These are phyloP conservation scores for Psephotus haematonotus DNA, from an alignment of 2,113 vertebrate genomes.

Conservation along the genomic window DNA sequence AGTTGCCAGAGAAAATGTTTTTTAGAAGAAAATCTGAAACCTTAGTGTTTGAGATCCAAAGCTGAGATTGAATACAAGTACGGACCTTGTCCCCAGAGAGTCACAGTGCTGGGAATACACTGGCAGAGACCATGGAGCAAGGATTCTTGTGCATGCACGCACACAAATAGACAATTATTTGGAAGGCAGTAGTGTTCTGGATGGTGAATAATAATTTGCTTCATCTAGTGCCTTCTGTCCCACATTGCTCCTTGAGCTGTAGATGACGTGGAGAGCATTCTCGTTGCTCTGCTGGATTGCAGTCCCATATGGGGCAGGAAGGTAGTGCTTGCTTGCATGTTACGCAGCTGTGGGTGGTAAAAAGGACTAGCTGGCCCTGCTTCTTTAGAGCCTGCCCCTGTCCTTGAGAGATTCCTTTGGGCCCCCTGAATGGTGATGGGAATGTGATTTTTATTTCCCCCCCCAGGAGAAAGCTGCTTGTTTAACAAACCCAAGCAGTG, in stretches of 20 bases:
- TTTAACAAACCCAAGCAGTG: background rate
- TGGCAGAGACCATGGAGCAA: conserved; percentile 1
- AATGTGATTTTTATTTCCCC: background rate
- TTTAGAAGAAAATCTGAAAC: conserved; percentile 64
- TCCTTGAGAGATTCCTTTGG: background rate
- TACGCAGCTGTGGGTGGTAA: background rate
- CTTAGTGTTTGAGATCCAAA: conserved; percentile 52
- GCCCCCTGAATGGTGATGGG: background rate
- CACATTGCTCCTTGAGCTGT: background rate
- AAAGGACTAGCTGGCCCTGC: background rate
- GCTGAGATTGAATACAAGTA: conserved; percentile 38
- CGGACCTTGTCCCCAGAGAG: conserved; percentile 54
- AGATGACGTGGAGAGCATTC: background rate
- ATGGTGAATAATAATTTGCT: conserved; percentile 41
- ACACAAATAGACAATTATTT: conserved; percentile 61
- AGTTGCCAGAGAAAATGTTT: conserved; percentile 75
- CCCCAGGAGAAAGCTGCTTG: background rate
- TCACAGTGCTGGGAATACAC: background rate
- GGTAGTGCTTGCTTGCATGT: background rate
- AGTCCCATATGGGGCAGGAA: background rate
- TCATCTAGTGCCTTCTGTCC: conserved; percentile 16
- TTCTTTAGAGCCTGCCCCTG: background rate
- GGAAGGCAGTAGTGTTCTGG: conserved; percentile 18
- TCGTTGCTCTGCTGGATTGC: background rate
- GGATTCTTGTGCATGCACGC: conserved; percentile 45